These are phyloP conservation scores for Coptodon rendalli DNA, from an alignment of 2,113 vertebrate species.

Conservation along the genomic window DNA sequence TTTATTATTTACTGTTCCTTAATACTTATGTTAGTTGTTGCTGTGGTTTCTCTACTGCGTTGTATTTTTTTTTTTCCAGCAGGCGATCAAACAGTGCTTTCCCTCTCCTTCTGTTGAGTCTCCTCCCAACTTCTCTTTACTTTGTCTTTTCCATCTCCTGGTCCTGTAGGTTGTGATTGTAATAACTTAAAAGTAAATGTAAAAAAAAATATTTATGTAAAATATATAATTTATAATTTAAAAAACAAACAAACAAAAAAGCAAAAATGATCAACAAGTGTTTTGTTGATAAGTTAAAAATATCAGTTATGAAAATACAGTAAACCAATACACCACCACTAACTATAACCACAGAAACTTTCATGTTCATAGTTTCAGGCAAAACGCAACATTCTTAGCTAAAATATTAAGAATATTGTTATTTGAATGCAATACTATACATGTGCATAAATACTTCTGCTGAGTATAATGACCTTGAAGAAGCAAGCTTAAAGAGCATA, in stretches of 20 bases:
- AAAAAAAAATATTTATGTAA: no score
- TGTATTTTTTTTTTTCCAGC: not conserved
- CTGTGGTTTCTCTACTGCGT: not conserved
- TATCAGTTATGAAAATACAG: not conserved
- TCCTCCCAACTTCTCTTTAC: not conserved
- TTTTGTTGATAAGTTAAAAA: not conserved
- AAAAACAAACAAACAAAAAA: not conserved
- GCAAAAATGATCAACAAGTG: not conserved
- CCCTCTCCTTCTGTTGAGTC: not conserved
- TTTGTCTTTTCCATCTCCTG: not conserved
- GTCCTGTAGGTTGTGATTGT: fast-evolving
- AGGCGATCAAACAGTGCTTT: not conserved
- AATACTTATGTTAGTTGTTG: not conserved
- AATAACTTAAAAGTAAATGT: not conserved
- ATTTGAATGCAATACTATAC: not conserved
- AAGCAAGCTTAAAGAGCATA: not conserved
- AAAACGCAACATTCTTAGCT: not conserved
- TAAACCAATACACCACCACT: not conserved
- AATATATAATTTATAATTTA: no score
- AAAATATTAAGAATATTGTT: not conserved
- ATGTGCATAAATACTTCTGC: not conserved
- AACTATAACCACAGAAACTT: not conserved
- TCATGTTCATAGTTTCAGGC: not conserved
- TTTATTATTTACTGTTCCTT: not conserved
- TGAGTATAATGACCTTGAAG: not conserved